Conservation (phyloP, 2,797 vertebrate species). For the Hapalemur alaotrensis region DNA sequence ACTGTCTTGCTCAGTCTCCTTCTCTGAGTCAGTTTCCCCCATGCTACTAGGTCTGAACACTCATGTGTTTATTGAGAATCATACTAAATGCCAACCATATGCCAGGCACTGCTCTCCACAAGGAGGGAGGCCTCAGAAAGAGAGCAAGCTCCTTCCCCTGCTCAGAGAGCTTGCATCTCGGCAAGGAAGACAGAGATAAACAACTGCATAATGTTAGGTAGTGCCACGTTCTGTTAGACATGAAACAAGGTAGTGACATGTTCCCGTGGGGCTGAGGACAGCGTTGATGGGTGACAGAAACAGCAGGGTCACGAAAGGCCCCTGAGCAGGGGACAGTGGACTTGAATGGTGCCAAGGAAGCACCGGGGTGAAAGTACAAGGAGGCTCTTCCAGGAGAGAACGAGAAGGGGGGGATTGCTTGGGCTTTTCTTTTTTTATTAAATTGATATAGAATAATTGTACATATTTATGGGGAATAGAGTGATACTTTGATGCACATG, state of each 20-base stretch:
- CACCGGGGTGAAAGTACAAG: neutral
- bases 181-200: neutral
- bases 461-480: neutral
- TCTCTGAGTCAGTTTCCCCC: too few relatives aligned
- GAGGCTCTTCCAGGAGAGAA: neutral
- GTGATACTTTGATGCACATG: neutral
- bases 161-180: neutral
- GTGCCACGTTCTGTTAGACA: neutral
- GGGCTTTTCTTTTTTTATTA: neutral
- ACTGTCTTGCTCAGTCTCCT: neutral
- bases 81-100: neutral
- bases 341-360: fast-evolving
- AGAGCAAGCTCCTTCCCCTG: fast-evolving
- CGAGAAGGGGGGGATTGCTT: too few relatives aligned
- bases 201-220: neutral
- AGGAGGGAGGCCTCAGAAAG: neutral
- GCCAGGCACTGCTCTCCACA: too few relatives aligned
- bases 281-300: too few relatives aligned
- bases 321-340: neutral
- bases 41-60: too few relatives aligned
- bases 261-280: fast-evolving
- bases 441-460: neutral
- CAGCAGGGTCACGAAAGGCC: neutral
- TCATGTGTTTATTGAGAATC: neutral
- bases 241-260: too few relatives aligned